Percentiles rank a stretch among this genome's conserved stretches.
These are phyloP conservation scores for Papilio aristodemus DNA, from an alignment of 1,140 invertebrate species.

Conservation along the genomic window DNA sequence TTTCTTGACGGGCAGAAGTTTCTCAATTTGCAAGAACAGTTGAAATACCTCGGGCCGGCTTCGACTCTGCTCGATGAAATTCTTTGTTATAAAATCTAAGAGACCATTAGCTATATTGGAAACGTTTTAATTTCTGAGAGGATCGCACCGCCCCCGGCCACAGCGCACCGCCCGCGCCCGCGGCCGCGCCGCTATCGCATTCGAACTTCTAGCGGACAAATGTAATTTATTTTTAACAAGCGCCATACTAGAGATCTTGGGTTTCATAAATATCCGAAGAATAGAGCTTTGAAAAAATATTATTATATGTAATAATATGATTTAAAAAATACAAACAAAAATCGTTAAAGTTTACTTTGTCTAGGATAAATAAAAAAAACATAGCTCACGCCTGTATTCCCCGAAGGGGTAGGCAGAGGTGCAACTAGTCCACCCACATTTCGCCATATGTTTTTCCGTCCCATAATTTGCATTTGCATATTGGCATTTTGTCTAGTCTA, in stretches of 20 bases:
- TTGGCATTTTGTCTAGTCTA: too few species aligned
- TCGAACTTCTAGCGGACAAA: conserved; percentile 46
- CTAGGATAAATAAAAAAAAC: too few species aligned
- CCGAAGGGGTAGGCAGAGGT: too few species aligned
- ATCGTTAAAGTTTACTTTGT: too few species aligned
- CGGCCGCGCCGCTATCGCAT: conserved; percentile 38
- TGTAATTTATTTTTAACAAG: conserved; percentile 55
- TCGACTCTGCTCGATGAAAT: conserved; percentile 44
- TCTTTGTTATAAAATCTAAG: conserved; percentile 57
- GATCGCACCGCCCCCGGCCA: conserved; percentile 42
- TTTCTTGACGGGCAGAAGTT: conserved; percentile 43
- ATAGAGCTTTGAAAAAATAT: background rate
- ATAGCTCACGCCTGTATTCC: too few species aligned
- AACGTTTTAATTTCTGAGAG: conserved; percentile 56
- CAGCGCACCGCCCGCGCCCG: conserved; percentile 41
- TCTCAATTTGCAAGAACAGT: conserved; percentile 45
- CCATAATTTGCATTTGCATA: too few species aligned
- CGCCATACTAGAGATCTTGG: background rate
- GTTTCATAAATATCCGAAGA: background rate
- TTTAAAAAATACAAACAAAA: too few species aligned
- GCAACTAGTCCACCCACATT: too few species aligned
- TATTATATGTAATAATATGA: too few species aligned
- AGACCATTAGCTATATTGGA: conserved; percentile 58
- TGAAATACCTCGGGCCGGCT: conserved; percentile 32
- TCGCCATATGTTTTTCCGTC: too few species aligned